Base-by-base conservation (phyloP, 2,797 vertebrate genomes). In the Xenopus petersii region DNA sequence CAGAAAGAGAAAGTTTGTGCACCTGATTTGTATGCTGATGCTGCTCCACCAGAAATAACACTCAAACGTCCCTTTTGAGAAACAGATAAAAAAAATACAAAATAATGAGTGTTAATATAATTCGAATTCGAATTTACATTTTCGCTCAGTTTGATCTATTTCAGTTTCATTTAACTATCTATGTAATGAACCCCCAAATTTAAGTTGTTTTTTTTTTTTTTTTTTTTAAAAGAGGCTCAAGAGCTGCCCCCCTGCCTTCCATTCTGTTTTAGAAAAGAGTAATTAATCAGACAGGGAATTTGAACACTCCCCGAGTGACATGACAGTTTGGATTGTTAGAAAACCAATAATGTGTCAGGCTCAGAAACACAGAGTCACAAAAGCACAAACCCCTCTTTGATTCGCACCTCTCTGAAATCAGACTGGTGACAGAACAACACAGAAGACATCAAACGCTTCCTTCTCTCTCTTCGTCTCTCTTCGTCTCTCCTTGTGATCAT, bases 311-410 rank as follows among this genome's bases (percentile, higher is more conserved):
- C 76, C 60, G 72, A 68, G 73, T 56, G 66, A 30, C 24, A 9
- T 49, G 54, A 73, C 49, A 73, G 61, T 70, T 21, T 42, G 63
- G 61, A 74, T 79, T 74, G 74, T 74, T 79, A 64, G 64, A 63
- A 65, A 42, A 64, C 10, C 33, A 77, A 73, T 70, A 74, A 64
- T 66, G 59, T 79, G 76, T 70, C 71, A 74, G 71, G 10, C 21
- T 74, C 54, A 24, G 46, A 62, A 65, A 72, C 63, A 70, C 59
- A 74, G 61, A 79, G 81, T 83, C 86, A 87, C 87, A 69, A 73
- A 85, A 88, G 83, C 86, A 86, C 76, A 85, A 51, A 60, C 36
- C 36, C 10, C 76, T 42, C 36, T 79, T 79, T 79, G 76, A 79
- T 79, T 70, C 56, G 12, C 61, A 46, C 60, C 56, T 74, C 71